Conservation (phyloP, 2,113 vertebrate genomes). For the Periophthalmodon schlosseri region DNA sequence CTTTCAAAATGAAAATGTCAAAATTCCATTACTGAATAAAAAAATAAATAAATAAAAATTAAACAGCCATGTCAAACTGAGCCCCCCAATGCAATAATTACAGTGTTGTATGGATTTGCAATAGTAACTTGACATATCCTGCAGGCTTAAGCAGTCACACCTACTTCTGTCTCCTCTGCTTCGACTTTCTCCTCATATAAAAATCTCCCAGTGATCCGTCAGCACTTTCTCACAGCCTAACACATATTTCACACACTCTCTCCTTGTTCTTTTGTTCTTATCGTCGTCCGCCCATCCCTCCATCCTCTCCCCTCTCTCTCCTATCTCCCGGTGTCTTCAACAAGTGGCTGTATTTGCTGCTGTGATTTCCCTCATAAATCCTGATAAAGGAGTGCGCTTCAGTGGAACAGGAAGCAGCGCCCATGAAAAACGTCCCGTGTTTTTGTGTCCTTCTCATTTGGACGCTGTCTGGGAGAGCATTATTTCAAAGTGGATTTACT, state of each 20-base stretch:
- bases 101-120: no score
- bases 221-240: slow-evolving; percentile 34
- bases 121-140: no score
- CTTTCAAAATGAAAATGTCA: no score
- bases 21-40: no score
- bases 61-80: no score
- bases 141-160: no score
- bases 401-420: slow-evolving; percentile 67
- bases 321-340: slow-evolving; percentile 42
- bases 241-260: slow-evolving; percentile 27
- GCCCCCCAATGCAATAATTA: no score
- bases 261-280: slow-evolving; percentile 21
- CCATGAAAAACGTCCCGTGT: slow-evolving; percentile 61
- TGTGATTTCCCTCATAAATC: slow-evolving; percentile 75
- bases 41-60: no score
- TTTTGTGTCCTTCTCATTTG: slow-evolving; percentile 43
- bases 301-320: slow-evolving; percentile 6
- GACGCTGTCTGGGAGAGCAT: slow-evolving; percentile 29
- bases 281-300: slow-evolving; percentile 25
- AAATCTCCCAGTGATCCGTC: slow-evolving; percentile 46
- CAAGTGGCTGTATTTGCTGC: slow-evolving; percentile 76
- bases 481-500: slow-evolving; percentile 7
- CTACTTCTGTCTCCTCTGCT: no score
- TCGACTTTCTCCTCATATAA: slow-evolving; percentile 32
- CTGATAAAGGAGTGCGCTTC: slow-evolving; percentile 72